phyloP scores from a whole-genome alignment of 2,797 vertebrate genomes.

The Champsocephalus esox region DNA sequence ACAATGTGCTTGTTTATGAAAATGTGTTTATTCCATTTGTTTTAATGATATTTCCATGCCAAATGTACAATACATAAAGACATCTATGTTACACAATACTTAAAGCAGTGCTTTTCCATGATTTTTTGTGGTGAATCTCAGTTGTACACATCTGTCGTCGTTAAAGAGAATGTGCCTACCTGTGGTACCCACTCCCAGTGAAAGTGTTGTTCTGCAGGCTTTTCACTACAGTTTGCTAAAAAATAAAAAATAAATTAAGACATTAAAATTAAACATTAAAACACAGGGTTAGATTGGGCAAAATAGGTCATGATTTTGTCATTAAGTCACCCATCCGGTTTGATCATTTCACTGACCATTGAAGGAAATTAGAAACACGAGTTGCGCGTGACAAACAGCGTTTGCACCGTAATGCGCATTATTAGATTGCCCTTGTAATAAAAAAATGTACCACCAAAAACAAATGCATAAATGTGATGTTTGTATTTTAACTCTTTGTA shows the following conservation, averaged over 20 bases:
- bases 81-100: no score
- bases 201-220: constrained; percentile 82
- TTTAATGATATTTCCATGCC: no score
- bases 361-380: constrained; percentile 81
- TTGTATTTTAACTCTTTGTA: not conserved
- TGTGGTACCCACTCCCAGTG: constrained; percentile 86
- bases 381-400: constrained; percentile 66
- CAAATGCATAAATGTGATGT: fast-evolving
- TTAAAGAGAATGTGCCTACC: constrained; percentile 63
- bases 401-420: not conserved
- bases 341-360: constrained; percentile 55
- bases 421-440: not conserved
- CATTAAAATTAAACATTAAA: not conserved
- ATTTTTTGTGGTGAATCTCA: no score
- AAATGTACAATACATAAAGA: no score
- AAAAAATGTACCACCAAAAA: not conserved
- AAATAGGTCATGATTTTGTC: constrained; percentile 12
- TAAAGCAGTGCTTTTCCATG: no score
- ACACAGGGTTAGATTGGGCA: not conserved
- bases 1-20: no score
- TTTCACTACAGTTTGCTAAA: constrained; percentile 88
- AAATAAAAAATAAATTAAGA: not conserved
- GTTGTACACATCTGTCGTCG: no score
- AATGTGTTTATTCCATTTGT: no score
- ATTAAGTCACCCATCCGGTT: constrained; percentile 45